Evolutionary conservation across 2,888 invertebrate genomes (phyloP).

Genomic region (Sarcophaga variegata): DNA sequence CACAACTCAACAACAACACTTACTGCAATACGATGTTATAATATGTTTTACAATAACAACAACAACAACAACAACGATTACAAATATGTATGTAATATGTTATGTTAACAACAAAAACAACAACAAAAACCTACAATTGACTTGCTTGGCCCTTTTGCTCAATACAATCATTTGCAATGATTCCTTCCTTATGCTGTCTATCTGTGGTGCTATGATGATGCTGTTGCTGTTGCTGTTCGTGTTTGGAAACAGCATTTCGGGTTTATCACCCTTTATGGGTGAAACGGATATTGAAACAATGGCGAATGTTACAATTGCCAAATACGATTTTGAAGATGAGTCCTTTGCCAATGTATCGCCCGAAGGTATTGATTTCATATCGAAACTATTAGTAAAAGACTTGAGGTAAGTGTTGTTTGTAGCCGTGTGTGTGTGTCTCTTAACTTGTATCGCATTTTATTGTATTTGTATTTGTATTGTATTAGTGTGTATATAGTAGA

Average conservation of each 20-base stretch:
- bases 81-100: conserved; percentile 39
- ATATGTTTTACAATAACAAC: conserved; percentile 60
- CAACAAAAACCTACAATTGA: conserved; percentile 58
- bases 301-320: conserved; percentile 98
- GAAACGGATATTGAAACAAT: conserved; percentile 98
- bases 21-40: background rate
- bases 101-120: conserved; percentile 34
- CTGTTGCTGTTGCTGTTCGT: background rate
- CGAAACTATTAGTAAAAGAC: conserved; percentile 94
- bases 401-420: conserved; percentile 87
- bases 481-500: background rate
- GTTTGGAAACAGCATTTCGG: conserved; percentile 87
- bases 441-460: background rate
- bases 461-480: background rate
- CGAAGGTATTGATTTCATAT: conserved; percentile 97
- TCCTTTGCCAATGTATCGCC: conserved; percentile 97
- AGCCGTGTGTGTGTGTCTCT: background rate
- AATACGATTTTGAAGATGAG: conserved; percentile 98
- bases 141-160: background rate
- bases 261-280: conserved; percentile 99
- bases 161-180: background rate
- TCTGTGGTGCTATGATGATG: too few species aligned
- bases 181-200: conserved; percentile 28
- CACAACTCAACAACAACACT: background rate
- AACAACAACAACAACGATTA: conserved; percentile 58